Evolutionary conservation across 1,140 invertebrate genomes (phyloP), one percentile per base, ranked within the genome.

Genomic region (Bombus vancouverensis): DNA sequence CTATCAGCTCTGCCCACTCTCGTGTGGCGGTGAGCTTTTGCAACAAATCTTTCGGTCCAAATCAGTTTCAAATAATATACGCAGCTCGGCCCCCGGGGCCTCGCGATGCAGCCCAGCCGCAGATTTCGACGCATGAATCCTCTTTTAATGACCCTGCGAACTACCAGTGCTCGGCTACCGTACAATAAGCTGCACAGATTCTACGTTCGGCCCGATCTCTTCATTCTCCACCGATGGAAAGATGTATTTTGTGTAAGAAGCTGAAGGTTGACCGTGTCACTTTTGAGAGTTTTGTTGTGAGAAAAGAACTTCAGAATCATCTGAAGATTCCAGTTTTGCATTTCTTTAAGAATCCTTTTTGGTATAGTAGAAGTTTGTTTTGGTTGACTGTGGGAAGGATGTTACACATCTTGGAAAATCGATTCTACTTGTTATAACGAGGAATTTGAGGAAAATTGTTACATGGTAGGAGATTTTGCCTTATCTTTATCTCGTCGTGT

Each of bases 21-120:
- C 81, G 42, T 42, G 85, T 79, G 87, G 83, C 82, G 73, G 80
- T 73, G 83, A 84, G 82, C 88, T 89, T 92, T 93, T 94, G 91
- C 93, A 93, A 95, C 94, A 94, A 94, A 94, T 95, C 93, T 94
- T 92, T 92, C 93, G 91, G 93, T 95, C 94, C 93, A 94, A 95
- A 94, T 95, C 93, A 94, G 93, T 94, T 94, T 94, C 93, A 92
- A 92, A 92, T 90, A 92, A 93, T 92, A 92, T 93, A 94, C 93
- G 91, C 93, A 91, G 92, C 90, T 91, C 77, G 79, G 84, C 90
- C 82, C 76, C 77, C 84, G 86, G 74, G 89, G 88, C 80, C 62
- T 70, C 47, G 53, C 57, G 81, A 76, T 73, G 73, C 77, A 34
- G 6, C 70, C 72, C 39, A 72, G 59, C 82, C 34, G 32, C 70